A percentile compares a stretch with the other conserved stretches of the same genome.
Conservation (phyloP, 2,113 vertebrate genomes). For the Xenopus tropicalis region DNA sequence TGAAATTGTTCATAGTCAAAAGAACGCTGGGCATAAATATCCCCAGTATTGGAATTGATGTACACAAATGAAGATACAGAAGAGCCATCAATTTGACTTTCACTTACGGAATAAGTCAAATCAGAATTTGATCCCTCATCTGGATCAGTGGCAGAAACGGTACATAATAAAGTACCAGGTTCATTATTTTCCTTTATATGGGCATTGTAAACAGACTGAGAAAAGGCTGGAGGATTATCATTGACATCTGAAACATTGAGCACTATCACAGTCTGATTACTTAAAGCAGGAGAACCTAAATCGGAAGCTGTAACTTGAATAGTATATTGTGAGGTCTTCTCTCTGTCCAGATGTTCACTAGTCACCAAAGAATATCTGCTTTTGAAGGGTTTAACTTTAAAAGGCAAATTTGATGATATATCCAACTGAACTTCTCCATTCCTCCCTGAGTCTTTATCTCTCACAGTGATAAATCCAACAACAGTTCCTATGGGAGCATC, state of each 20-base stretch:
- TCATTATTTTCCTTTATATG: conserved; percentile 61
- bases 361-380: conserved; percentile 61
- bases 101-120: conserved; percentile 68
- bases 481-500: conserved; percentile 61
- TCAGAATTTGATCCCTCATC: conserved; percentile 66
- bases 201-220: conserved; percentile 58
- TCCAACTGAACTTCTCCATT: conserved; percentile 66
- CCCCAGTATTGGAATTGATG: conserved; percentile 70
- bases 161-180: conserved; percentile 57
- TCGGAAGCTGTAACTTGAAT: conserved; percentile 62
- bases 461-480: conserved; percentile 61
- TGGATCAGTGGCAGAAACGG: conserved; percentile 59
- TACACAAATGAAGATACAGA: conserved; percentile 72
- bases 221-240: conserved; percentile 64
- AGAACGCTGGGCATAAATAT: conserved; percentile 68
- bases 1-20: conserved; percentile 75
- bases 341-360: conserved; percentile 59
- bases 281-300: conserved; percentile 57
- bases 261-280: conserved; percentile 57
- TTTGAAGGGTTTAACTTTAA: conserved; percentile 63
- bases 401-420: conserved; percentile 60
- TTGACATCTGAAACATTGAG: conserved; percentile 66
- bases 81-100: conserved; percentile 58
- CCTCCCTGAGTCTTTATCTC: conserved; percentile 58
- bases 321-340: conserved; percentile 59